Conservation (phyloP, 2,797 vertebrate genomes). For the Nyctalus aviator region DNA sequence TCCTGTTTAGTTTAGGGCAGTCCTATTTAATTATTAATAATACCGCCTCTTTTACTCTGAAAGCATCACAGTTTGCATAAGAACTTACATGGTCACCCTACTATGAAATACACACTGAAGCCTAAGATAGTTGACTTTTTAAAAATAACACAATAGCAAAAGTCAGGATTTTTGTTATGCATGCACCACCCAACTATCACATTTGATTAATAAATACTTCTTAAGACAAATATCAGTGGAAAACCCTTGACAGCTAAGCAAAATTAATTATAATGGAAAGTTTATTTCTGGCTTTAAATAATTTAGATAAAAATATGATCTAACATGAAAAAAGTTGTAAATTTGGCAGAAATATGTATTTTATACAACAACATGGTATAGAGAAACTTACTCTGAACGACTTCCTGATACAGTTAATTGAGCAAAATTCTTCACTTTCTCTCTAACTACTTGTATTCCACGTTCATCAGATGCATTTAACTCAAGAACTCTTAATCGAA, state of each 20-base stretch:
- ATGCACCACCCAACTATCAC: neutral
- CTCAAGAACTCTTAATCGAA: constrained; percentile 95
- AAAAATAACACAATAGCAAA: neutral
- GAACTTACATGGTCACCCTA: neutral
- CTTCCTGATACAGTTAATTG: constrained; percentile 95
- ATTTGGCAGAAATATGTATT: constrained; percentile 52
- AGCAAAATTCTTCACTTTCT: constrained; percentile 98
- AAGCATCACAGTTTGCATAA: neutral
- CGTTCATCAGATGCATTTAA: constrained; percentile 98
- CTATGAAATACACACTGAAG: neutral
- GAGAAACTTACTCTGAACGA: constrained; percentile 93
- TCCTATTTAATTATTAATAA: constrained; percentile 55
- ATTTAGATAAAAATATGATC: constrained; percentile 20
- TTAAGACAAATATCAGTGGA: constrained; percentile 43
- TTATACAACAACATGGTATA: neutral
- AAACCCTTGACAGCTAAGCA: constrained; percentile 15
- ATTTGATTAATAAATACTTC: constrained; percentile 33
- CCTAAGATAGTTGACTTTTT: neutral
- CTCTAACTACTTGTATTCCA: constrained; percentile 97
- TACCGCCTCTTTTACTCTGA: neutral
- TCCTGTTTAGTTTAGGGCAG: neutral
- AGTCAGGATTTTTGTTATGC: constrained; percentile 3
- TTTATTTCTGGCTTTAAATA: constrained; percentile 17
- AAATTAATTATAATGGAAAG: neutral
- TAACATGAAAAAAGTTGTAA: constrained; percentile 32